Evolutionary conservation across 1,140 invertebrate species (phyloP).

Genomic region (Dufourea novaeangliae): DNA sequence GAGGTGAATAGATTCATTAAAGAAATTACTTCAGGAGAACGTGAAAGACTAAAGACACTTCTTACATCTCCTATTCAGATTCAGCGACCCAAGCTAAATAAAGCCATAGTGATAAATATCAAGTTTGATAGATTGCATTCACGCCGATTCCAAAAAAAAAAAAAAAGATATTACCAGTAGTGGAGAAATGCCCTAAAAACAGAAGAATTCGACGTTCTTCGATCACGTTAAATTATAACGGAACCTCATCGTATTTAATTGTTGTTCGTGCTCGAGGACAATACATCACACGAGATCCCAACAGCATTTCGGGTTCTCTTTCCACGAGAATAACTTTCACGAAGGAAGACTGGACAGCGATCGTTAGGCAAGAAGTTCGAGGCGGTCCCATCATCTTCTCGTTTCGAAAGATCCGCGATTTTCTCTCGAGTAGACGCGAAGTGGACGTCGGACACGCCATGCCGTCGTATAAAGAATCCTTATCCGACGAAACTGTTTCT

Average conservation of each 20-base stretch:
- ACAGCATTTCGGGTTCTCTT: background rate
- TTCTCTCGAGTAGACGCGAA: conserved; percentile 32
- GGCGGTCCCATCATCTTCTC: conserved; percentile 16
- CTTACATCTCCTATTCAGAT: too few relatives aligned
- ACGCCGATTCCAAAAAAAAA: too few relatives aligned
- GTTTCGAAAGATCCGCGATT: background rate
- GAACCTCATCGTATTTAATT: too few relatives aligned
- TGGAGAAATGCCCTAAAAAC: too few relatives aligned
- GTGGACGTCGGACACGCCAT: conserved; percentile 61
- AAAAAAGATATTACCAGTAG: too few relatives aligned
- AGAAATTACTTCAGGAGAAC: too few relatives aligned
- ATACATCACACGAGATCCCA: conserved; percentile 5
- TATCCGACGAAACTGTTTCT: conserved; percentile 58
- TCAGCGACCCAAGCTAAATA: too few relatives aligned
- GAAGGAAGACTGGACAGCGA: background rate
- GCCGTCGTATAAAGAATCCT: conserved; percentile 46
- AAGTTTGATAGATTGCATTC: too few relatives aligned
- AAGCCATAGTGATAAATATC: too few relatives aligned
- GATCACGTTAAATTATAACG: too few relatives aligned
- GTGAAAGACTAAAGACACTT: too few relatives aligned
- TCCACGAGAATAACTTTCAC: background rate
- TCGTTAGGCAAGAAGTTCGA: conserved; percentile 38
- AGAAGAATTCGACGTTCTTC: background rate
- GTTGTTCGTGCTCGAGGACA: conserved; percentile 15
- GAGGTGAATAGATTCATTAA: too few relatives aligned